Evolutionary conservation across 2,113 vertebrate genomes (phyloP).

Genomic region (Bubo bubo): DNA sequence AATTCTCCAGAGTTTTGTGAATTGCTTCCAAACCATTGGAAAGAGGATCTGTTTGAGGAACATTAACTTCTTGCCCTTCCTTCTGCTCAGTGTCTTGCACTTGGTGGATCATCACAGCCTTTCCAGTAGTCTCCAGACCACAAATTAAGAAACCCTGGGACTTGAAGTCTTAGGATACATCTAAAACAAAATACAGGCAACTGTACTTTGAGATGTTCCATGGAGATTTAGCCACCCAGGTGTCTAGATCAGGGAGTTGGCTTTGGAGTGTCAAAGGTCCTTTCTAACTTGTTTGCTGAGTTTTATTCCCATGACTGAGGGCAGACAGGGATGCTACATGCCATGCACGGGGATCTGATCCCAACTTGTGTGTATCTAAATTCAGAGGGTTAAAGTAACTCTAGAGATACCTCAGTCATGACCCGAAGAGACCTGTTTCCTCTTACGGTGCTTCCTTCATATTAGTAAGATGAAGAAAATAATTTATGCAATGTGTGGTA

Average conservation of each 20-base stretch:
- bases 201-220: background rate
- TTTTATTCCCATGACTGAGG: background rate
- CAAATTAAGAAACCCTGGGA: background rate
- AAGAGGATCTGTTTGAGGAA: background rate
- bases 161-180: background rate
- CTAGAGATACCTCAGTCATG: background rate
- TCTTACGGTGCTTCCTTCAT: background rate
- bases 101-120: background rate
- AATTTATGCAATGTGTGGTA: background rate
- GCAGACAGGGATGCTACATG: background rate
- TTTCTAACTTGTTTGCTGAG: background rate
- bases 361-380: background rate
- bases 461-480: background rate
- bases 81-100: background rate
- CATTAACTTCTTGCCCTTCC: background rate
- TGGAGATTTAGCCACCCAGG: background rate
- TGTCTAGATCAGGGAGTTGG: background rate
- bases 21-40: background rate
- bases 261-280: background rate
- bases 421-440: background rate
- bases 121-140: background rate
- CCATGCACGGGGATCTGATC: background rate
- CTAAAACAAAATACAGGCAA: background rate
- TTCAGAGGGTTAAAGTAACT: background rate
- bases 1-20: background rate